These are phyloP conservation scores for Actinia tenebrosa DNA, from an alignment of 64 coral and sea anemone genomes.

Conservation along the genomic window DNA sequence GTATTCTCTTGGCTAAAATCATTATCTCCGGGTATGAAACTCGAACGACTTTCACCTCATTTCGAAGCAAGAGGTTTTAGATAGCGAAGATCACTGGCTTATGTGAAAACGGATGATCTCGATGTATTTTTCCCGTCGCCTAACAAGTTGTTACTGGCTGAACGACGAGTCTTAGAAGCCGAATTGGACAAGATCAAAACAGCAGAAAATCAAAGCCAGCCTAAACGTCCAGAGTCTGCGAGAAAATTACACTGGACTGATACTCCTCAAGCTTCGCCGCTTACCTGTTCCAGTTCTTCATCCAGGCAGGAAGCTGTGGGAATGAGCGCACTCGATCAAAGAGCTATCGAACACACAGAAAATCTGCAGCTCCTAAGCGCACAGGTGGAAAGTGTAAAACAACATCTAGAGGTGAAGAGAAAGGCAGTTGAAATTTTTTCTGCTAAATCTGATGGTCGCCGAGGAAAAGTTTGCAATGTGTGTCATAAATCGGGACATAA, in stretches of 20 bases:
- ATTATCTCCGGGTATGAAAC: slow-evolving; percentile 16
- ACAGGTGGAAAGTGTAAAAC: slow-evolving; percentile 14
- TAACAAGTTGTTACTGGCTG: slow-evolving; percentile 22
- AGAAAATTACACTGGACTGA: neutral
- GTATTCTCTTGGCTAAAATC: slow-evolving; percentile 25
- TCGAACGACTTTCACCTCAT: slow-evolving; percentile 16
- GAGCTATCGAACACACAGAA: slow-evolving; percentile 19
- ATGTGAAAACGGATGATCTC: slow-evolving; percentile 6
- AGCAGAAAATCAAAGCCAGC: neutral
- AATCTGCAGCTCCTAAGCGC: slow-evolving; percentile 22
- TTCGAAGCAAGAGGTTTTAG: slow-evolving; percentile 35
- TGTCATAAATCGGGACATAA: slow-evolving; percentile 26
- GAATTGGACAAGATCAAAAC: slow-evolving; percentile 7
- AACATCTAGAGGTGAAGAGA: neutral
- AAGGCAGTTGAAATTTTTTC: slow-evolving; percentile 9
- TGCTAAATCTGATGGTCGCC: neutral
- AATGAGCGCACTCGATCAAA: neutral
- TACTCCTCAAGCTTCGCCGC: neutral
- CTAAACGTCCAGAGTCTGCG: neutral
- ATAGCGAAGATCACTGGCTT: slow-evolving; percentile 5
- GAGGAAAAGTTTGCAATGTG: neutral
- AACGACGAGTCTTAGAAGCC: slow-evolving; percentile 22
- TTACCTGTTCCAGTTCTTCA: neutral
- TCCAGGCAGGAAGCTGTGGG: neutral
- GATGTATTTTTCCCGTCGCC: slow-evolving; percentile 29